phyloP scores from a whole-genome alignment of 2,888 invertebrate genomes.

The Epiblema foenella region DNA sequence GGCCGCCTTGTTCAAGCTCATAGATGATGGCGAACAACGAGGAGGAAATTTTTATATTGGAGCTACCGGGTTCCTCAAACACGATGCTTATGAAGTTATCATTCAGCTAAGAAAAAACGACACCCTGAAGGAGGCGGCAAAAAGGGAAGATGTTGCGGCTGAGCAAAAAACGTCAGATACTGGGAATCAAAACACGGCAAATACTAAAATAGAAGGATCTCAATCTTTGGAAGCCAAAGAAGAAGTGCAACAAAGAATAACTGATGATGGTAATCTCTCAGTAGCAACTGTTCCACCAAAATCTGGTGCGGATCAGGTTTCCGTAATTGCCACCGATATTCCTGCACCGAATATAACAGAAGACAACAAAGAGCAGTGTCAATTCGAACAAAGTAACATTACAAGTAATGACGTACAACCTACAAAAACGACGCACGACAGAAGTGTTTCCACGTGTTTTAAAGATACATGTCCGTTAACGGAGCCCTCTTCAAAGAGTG shows the following conservation, averaged over 20 bases:
- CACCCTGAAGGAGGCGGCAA: constrained; percentile 46
- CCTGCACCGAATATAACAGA: constrained; percentile 6
- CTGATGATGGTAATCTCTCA: not conserved
- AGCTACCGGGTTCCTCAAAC: constrained; percentile 69
- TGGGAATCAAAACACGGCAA: not conserved
- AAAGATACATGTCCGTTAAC: constrained; percentile 54
- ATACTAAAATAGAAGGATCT: not conserved
- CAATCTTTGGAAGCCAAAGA: constrained; percentile 8
- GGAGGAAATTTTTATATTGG: constrained; percentile 75
- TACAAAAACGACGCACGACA: constrained; percentile 50
- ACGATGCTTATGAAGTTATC: constrained; percentile 76
- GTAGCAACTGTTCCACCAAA: not conserved
- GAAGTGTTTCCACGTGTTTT: constrained; percentile 57
- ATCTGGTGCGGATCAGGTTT: not conserved
- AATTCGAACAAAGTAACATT: not conserved
- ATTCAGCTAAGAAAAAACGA: constrained; percentile 77
- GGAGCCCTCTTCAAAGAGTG: constrained; percentile 51
- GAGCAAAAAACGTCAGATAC: not conserved
- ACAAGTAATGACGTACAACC: not conserved
- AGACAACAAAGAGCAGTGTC: constrained; percentile 31
- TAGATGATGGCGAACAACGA: constrained; percentile 65
- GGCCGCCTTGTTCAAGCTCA: constrained; percentile 63
- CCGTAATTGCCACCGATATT: constrained; percentile 26
- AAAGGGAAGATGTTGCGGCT: not conserved
- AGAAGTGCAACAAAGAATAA: not conserved